Evolutionary conservation across 2,113 vertebrate species (phyloP).

Genomic region (Antechinus flavipes): DNA sequence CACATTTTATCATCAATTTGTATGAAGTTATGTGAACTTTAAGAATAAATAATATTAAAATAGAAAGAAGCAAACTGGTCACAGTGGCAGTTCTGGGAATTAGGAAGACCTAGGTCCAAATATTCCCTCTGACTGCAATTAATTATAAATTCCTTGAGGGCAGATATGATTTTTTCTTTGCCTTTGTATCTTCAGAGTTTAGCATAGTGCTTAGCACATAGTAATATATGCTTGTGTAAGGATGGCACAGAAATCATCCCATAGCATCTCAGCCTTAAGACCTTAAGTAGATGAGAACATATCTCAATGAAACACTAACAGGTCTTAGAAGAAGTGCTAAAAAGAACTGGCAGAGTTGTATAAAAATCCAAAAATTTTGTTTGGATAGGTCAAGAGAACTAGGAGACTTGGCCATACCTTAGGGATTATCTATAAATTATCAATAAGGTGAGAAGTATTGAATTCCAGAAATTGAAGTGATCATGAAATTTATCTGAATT

Average conservation of each 20-base stretch:
- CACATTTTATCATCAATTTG: not conserved
- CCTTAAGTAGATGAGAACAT: not conserved
- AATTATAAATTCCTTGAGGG: not conserved
- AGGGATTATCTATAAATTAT: not conserved
- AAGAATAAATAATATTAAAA: not conserved
- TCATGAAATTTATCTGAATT: not conserved
- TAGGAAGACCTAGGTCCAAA: not conserved
- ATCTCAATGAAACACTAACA: not conserved
- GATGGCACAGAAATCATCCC: not conserved
- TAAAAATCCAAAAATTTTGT: not conserved
- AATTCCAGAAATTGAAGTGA: not conserved
- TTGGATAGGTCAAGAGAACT: not conserved
- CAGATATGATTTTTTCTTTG: not conserved
- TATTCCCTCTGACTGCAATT: not conserved
- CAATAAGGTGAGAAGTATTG: not conserved
- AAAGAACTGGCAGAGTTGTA: not conserved
- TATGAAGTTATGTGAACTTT: not conserved
- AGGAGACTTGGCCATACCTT: not conserved
- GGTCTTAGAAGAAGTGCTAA: not conserved
- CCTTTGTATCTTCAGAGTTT: not conserved
- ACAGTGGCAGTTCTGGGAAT: not conserved
- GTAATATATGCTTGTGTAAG: not conserved
- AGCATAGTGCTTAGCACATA: not conserved
- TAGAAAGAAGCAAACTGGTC: not conserved
- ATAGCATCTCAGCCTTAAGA: not conserved